Percentiles rank a stretch among this genome's conserved stretches.
Conservation (phyloP, 1,140 invertebrate species). For the Limonius californicus region DNA sequence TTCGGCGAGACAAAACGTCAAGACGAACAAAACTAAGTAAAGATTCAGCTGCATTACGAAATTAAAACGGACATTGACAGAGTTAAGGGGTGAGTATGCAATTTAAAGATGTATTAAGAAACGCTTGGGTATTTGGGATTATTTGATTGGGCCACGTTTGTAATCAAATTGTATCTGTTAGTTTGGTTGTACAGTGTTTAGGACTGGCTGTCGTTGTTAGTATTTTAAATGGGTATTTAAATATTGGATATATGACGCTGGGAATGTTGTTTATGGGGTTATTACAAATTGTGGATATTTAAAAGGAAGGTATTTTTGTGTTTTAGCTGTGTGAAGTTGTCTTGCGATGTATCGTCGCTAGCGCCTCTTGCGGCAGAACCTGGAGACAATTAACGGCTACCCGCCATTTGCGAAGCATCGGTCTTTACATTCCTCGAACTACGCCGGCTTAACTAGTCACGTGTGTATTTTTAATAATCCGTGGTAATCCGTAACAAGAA, state of each 20-base stretch:
- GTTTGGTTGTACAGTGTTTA: too few relatives aligned
- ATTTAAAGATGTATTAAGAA: not conserved
- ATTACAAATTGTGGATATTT: too few relatives aligned
- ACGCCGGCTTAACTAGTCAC: conserved; percentile 38
- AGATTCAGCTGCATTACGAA: too few relatives aligned
- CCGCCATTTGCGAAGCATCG: conserved; percentile 31
- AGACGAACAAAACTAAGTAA: too few relatives aligned
- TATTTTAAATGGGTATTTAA: too few relatives aligned
- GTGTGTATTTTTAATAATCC: conserved; percentile 37
- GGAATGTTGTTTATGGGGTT: too few relatives aligned
- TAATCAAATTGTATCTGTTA: conserved; percentile 2
- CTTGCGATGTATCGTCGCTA: not conserved
- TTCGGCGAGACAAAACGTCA: too few relatives aligned
- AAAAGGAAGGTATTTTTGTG: too few relatives aligned
- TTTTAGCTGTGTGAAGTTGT: not conserved
- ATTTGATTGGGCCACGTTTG: conserved; percentile 23
- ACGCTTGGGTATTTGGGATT: conserved; percentile 4
- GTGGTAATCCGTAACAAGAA: conserved; percentile 36
- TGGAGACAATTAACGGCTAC: not conserved
- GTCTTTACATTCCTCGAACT: conserved; percentile 25
- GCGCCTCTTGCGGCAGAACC: not conserved
- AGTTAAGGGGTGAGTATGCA: too few relatives aligned
- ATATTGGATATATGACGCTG: too few relatives aligned
- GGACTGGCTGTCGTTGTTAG: too few relatives aligned
- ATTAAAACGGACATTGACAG: too few relatives aligned